These are phyloP conservation scores for Propithecus coquereli DNA, from an alignment of 2,113 vertebrate species.

Conservation along the genomic window DNA sequence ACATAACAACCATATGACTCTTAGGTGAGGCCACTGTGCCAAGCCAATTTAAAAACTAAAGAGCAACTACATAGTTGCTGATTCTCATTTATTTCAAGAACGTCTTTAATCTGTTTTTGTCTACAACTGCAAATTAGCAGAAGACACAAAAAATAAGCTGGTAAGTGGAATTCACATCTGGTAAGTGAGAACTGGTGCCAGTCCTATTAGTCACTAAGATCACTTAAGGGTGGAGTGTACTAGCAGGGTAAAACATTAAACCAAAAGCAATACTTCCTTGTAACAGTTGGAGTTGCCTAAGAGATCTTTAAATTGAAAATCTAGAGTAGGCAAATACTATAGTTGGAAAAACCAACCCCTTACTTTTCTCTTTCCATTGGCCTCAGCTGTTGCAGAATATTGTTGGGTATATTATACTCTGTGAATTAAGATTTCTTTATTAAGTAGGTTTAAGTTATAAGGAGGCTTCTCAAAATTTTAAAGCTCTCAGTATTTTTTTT, in stretches of 20 bases:
- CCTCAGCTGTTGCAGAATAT: background rate
- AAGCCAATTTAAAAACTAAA: background rate
- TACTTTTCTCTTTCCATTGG: background rate
- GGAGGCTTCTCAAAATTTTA: background rate
- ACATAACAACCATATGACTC: background rate
- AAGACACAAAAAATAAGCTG: background rate
- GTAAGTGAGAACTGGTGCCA: constrained; percentile 6
- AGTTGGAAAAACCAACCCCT: background rate
- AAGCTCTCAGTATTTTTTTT: background rate
- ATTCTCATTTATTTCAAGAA: constrained; percentile 2
- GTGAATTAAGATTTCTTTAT: background rate
- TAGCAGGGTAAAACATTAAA: constrained; percentile 58
- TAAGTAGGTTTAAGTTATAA: background rate
- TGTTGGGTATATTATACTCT: background rate
- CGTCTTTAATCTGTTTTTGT: constrained; percentile 23
- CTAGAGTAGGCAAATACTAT: background rate
- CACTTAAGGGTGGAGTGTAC: constrained; percentile 52
- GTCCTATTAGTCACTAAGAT: constrained; percentile 59
- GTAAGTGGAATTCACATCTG: constrained; percentile 49
- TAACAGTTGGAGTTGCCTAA: constrained; percentile 37
- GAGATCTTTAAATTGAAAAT: constrained; percentile 15
- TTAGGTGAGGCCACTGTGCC: background rate
- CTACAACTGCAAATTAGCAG: background rate
- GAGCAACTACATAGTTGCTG: background rate
- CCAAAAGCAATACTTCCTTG: constrained; percentile 55